Evolutionary conservation across 2,888 invertebrate genomes (phyloP).

Genomic region (Netelia melanura): DNA sequence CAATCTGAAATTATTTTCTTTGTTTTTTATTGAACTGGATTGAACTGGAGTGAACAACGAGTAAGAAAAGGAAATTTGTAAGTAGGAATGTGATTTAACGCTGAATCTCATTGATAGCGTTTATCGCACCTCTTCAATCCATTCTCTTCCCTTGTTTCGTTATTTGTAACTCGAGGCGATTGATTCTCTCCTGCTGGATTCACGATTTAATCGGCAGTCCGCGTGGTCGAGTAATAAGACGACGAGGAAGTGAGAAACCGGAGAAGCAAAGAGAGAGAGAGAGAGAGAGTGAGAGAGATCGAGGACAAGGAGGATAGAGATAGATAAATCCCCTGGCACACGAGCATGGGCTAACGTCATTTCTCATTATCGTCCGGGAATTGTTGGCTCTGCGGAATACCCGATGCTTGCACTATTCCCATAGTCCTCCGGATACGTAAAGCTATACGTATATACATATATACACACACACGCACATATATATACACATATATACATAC

Average conservation of each 20-base stretch:
- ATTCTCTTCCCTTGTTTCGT: background rate
- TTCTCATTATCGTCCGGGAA: conserved; percentile 68
- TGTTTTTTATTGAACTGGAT: too few relatives aligned
- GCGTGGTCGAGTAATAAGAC: conserved; percentile 47
- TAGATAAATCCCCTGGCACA: conserved; percentile 47
- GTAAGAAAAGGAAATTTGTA: too few relatives aligned
- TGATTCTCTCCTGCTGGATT: conserved; percentile 29
- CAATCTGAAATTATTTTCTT: too few relatives aligned
- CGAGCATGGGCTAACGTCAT: conserved; percentile 65
- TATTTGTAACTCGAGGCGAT: conserved; percentile 30
- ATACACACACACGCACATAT: background rate
- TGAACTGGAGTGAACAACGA: too few relatives aligned
- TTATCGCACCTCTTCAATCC: background rate
- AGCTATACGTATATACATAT: conserved; percentile 16
- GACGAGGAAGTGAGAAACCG: conserved; percentile 31
- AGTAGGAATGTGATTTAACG: too few relatives aligned
- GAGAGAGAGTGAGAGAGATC: background rate
- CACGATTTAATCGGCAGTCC: conserved; percentile 60
- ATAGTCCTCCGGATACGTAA: conserved; percentile 30
- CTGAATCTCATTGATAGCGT: too few relatives aligned
- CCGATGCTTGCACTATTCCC: conserved; percentile 52
- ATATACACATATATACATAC: conserved; percentile 11
- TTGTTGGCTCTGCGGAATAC: conserved; percentile 66
- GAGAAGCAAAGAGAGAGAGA: conserved; percentile 12
- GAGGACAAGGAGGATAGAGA: conserved; percentile 7